phyloP scores from a whole-genome alignment of 2,888 invertebrate genomes.

The Zootermopsis nevadensis region DNA sequence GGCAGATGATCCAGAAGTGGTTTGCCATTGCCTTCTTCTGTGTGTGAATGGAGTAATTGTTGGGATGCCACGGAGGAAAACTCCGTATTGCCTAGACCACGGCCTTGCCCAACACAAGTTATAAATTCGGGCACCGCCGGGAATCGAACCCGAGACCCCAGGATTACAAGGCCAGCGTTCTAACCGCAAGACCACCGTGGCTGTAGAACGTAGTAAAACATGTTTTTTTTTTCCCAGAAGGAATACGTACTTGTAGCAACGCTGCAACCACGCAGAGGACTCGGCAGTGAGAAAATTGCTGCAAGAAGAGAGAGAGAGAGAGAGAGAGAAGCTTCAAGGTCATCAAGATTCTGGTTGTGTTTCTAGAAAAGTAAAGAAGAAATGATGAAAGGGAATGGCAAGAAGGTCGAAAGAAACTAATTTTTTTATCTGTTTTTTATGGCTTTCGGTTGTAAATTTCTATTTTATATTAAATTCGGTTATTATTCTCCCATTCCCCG shows the following conservation, averaged over 20 bases:
- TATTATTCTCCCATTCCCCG: not conserved
- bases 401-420: constrained; percentile 39
- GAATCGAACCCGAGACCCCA: too few relatives aligned
- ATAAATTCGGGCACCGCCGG: too few relatives aligned
- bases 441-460: not conserved
- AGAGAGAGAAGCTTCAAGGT: constrained; percentile 24
- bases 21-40: too few relatives aligned
- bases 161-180: too few relatives aligned
- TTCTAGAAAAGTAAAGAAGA: constrained; percentile 30
- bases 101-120: too few relatives aligned
- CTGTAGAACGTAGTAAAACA: too few relatives aligned
- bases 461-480: constrained; percentile 7
- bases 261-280: not conserved
- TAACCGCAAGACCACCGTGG: too few relatives aligned
- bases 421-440: constrained; percentile 2
- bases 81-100: too few relatives aligned
- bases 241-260: not conserved
- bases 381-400: constrained; percentile 43
- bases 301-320: not conserved
- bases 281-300: not conserved
- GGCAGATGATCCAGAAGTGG: too few relatives aligned
- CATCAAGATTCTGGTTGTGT: constrained; percentile 32
- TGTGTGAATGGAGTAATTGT: too few relatives aligned
- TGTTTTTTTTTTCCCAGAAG: not conserved
- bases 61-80: too few relatives aligned